Base-by-base conservation (phyloP, 2,888 invertebrate species). In the Cryptus viduatorius region DNA sequence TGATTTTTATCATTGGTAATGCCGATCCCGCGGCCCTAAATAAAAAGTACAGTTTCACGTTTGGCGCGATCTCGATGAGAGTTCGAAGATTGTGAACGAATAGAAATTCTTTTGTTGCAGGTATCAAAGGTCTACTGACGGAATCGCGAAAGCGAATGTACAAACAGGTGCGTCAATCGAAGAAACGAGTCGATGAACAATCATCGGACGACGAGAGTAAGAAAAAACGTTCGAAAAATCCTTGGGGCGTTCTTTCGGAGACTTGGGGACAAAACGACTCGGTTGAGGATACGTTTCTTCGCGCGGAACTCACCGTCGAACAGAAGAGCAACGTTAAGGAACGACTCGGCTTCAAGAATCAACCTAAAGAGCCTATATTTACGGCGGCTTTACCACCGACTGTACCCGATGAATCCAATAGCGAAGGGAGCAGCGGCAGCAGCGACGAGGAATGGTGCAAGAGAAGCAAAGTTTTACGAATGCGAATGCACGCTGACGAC, bases 401-500 rank as follows among this genome's bases (percentile, higher is more conserved):
- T 37, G 7, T 37, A 7, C 37, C 94, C 82, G 91, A 87, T 72
- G 81, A 82, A 59, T 94, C 94, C 90, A 92, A 94, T 64, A 92
- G 90, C 85, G 91, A 92, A 77, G 88, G 90, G n/a, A 92, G 93
- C 67, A 93, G 94, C 75, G 91, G 93, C 85, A 95, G 95, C 72
- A 95, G 95, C 76, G 94, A 94, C 64, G 94, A 94, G 0, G 95
- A 95, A 88, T 95, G 95, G 95, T 95, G 94, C 88, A 94, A 94
- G 82, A 95, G 95, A 90, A 95, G 95, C 71, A 97, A 97, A 94
- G 94, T 95, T 67, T 96, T 97, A 8, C 94, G 97, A 89, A 97
- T 97, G 97, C 94, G 97, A 89, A 98, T 98, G 97, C 97, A 96
- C 93, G 98, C 98, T n/a, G 98, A 97, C 93, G 97, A 97, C 91